These are phyloP conservation scores for Metalampra italica DNA, from an alignment of 2,888 invertebrate genomes.

Conservation along the genomic window DNA sequence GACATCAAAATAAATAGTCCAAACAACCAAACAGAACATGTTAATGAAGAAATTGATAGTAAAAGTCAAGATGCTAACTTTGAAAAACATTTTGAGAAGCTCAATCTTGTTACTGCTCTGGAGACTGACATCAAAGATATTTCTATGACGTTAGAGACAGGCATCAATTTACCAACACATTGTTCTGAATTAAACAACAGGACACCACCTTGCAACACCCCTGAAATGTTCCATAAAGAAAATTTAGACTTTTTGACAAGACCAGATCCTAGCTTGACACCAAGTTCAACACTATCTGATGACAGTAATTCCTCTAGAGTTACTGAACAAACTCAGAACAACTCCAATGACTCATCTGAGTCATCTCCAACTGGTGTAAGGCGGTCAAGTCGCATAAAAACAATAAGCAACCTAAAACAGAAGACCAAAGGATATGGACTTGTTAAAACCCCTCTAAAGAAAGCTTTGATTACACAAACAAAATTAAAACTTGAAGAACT, in stretches of 20 bases:
- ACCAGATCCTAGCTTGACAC: slow-evolving; percentile 67
- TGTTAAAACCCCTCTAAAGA: slow-evolving; percentile 76
- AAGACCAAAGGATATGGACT: slow-evolving; percentile 82
- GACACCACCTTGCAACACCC: slow-evolving; percentile 42
- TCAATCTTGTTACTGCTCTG: slow-evolving; percentile 40
- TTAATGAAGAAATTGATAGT: slow-evolving; percentile 13
- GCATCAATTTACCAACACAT: slow-evolving; percentile 39
- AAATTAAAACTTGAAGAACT: slow-evolving; percentile 78
- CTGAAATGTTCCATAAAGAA: slow-evolving; percentile 48
- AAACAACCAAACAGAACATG: slow-evolving; percentile 25
- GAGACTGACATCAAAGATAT: slow-evolving; percentile 32
- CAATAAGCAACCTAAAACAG: slow-evolving; percentile 83
- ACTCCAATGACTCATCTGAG: slow-evolving; percentile 68
- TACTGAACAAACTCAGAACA: slow-evolving; percentile 50
- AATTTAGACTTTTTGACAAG: slow-evolving; percentile 39
- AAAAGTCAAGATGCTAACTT: slow-evolving; percentile 46
- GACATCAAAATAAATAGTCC: slow-evolving; percentile 61
- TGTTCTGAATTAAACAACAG: slow-evolving; percentile 39
- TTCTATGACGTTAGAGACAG: slow-evolving; percentile 26
- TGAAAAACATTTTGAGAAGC: slow-evolving; percentile 60
- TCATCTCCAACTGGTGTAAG: slow-evolving; percentile 80
- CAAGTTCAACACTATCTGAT: slow-evolving; percentile 67
- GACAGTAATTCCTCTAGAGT: slow-evolving; percentile 67
- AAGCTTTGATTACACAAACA: slow-evolving; percentile 69
- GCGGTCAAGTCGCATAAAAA: slow-evolving; percentile 86